Percentiles rank a stretch among this genome's conserved stretches.
Evolutionary conservation across 2,113 vertebrate genomes (phyloP).

Genomic region (Elachura formosa): DNA sequence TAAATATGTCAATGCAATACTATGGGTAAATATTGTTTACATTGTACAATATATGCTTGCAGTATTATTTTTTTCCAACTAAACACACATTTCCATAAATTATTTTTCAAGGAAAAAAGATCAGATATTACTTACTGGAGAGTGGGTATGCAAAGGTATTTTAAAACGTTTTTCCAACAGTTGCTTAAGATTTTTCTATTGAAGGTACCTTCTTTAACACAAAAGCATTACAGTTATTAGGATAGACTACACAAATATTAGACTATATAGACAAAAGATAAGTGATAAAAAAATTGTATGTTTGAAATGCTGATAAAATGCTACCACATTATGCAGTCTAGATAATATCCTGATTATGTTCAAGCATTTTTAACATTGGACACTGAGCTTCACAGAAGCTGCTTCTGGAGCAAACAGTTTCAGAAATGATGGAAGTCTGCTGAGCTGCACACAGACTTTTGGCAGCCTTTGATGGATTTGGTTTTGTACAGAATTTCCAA

Average conservation of each 20-base stretch:
- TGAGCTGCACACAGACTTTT: background rate
- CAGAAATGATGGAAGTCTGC: background rate
- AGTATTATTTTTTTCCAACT: background rate
- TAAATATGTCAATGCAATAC: background rate
- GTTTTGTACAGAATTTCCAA: background rate
- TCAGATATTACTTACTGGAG: background rate
- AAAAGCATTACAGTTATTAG: background rate
- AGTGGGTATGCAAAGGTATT: background rate
- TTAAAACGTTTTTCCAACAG: background rate
- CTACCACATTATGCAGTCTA: background rate
- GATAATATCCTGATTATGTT: background rate
- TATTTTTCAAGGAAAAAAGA: background rate
- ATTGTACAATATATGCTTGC: background rate
- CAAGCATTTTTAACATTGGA: background rate
- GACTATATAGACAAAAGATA: background rate
- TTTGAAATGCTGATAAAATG: background rate
- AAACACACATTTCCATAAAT: background rate
- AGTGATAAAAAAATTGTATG: fast-evolving
- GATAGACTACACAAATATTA: background rate
- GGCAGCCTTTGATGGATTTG: background rate
- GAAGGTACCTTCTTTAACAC: background rate
- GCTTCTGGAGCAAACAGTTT: background rate
- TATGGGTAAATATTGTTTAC: background rate
- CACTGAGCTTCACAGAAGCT: background rate
- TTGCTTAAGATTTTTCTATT: background rate